A percentile compares a stretch with the other conserved stretches of the same genome.
These are phyloP conservation scores for Tetrax tetrax DNA, from an alignment of 2,113 vertebrate species.

Conservation along the genomic window DNA sequence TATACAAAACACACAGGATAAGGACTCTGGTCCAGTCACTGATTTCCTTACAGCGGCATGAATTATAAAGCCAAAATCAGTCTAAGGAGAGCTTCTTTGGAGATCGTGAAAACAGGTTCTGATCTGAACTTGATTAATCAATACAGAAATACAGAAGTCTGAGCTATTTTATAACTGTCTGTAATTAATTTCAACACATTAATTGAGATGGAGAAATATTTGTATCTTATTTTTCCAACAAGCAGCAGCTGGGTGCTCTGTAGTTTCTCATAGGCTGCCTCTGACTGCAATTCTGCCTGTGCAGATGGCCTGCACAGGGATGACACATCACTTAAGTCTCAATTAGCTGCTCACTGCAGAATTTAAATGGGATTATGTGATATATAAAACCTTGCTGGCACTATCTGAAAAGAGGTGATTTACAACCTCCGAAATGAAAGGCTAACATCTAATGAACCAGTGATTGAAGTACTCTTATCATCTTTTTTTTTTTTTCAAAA, in stretches of 20 bases:
- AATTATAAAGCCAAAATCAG: not conserved
- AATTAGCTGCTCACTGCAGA: slow-evolving; percentile 43
- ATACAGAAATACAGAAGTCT: not conserved
- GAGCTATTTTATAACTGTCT: not conserved
- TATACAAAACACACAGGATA: not conserved
- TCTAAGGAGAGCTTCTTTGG: not conserved
- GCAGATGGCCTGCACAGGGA: slow-evolving; percentile 42
- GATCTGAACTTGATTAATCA: not conserved
- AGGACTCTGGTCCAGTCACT: not conserved
- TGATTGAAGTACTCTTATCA: not conserved
- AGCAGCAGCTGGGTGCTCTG: not conserved
- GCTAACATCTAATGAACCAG: not conserved
- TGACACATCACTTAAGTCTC: slow-evolving; percentile 51
- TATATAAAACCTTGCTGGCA: slow-evolving; percentile 14
- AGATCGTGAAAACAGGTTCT: not conserved
- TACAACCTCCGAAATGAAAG: not conserved
- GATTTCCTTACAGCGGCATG: not conserved
- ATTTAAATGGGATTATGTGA: slow-evolving; percentile 51
- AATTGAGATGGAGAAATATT: slow-evolving; percentile 4
- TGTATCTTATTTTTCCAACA: not conserved
- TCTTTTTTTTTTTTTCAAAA: not conserved
- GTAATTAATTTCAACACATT: slow-evolving; percentile 20
- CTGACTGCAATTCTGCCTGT: slow-evolving; percentile 1
- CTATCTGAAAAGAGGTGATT: slow-evolving; percentile 15
- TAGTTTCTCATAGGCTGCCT: slow-evolving; percentile 21